Conservation (phyloP, 2,888 invertebrate species). For the Dimorphilus gyrociliatus region DNA sequence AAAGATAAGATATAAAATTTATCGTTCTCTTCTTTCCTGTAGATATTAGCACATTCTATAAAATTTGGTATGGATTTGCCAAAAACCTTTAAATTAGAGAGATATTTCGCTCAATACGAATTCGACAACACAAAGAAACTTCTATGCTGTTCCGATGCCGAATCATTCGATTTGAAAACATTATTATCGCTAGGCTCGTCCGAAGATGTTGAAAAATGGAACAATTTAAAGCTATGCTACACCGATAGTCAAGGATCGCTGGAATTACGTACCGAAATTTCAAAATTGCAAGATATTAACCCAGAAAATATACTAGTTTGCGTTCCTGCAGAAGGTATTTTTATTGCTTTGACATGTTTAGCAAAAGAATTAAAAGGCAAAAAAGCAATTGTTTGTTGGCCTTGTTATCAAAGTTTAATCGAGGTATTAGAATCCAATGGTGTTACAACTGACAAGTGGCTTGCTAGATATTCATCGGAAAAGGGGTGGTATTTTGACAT, state of each 20-base stretch:
- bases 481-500: constrained; percentile 9
- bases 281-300: constrained; percentile 5
- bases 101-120: constrained; percentile 11
- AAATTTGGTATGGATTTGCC: no score
- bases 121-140: constrained; percentile 7
- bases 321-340: constrained; percentile 12
- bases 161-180: constrained; percentile 8
- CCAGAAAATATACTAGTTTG: constrained; percentile 7
- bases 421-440: no score
- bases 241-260: constrained; percentile 11
- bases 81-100: constrained; percentile 7
- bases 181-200: constrained; percentile 8
- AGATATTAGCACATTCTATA: constrained; percentile 1
- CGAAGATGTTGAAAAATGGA: constrained; percentile 8
- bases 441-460: no score
- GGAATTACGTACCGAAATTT: constrained; percentile 6
- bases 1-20: no score
- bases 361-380: constrained; percentile 3
- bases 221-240: constrained; percentile 8
- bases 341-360: constrained; percentile 11
- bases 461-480: constrained; percentile 2
- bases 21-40: no score
- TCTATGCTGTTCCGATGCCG: constrained; percentile 11
- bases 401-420: no score
- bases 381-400: no score